Percentiles rank a stretch among this genome's conserved stretches.
Conservation (phyloP, 2,113 vertebrate species). For the Nycticorax nycticorax region DNA sequence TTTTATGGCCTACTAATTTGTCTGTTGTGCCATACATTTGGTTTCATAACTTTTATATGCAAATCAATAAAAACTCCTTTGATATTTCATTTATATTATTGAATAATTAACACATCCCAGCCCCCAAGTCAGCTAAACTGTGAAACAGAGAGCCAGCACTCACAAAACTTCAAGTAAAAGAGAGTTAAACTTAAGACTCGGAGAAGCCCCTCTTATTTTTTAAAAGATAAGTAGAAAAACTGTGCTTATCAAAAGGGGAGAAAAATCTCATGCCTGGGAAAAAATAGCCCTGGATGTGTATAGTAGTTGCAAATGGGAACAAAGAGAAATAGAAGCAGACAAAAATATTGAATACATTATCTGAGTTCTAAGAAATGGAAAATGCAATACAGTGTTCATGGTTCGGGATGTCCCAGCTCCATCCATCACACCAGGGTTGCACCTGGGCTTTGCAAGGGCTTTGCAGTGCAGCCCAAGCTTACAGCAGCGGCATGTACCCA, state of each 20-base stretch:
- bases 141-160: neutral
- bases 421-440: neutral
- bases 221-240: neutral
- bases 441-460: neutral
- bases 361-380: neutral
- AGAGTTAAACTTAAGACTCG: neutral
- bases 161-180: neutral
- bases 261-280: neutral
- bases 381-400: neutral
- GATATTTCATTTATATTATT: constrained; percentile 68
- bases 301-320: neutral
- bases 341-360: neutral
- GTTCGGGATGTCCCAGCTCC: neutral
- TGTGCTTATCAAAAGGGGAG: neutral
- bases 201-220: neutral
- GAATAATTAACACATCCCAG: constrained; percentile 59
- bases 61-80: constrained; percentile 68
- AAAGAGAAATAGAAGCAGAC: neutral
- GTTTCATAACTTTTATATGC: constrained; percentile 69
- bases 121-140: neutral
- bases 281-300: neutral
- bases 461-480: neutral
- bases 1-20: constrained; percentile 69
- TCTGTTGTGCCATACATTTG: constrained; percentile 35
- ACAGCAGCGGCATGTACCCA: rapidly evolving